phyloP scores from a whole-genome alignment of 2,797 vertebrate genomes.

The Furcifer pardalis region DNA sequence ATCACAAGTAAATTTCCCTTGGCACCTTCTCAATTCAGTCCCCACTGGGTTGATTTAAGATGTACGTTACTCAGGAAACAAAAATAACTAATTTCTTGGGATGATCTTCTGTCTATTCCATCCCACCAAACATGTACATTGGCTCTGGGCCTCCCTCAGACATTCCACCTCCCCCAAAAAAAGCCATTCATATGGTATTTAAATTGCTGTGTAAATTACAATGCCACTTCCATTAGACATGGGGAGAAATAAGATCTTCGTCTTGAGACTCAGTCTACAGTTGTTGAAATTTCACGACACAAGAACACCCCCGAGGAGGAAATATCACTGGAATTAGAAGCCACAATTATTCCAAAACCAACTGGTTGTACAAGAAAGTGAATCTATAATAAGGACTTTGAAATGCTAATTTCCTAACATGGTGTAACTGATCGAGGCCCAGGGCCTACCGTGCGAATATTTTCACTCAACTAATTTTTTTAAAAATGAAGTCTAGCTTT shows the following conservation, averaged over 20 bases:
- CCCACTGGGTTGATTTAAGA: neutral
- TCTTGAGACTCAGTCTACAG: constrained; percentile 55
- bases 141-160: constrained; percentile 54
- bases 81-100: neutral
- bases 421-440: constrained; percentile 1
- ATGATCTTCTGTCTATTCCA: neutral
- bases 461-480: neutral
- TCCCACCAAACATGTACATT: constrained; percentile 39
- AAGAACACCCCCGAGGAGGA: constrained; percentile 65
- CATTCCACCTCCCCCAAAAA: constrained; percentile 43
- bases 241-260: constrained; percentile 62
- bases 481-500: neutral
- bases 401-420: neutral
- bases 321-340: constrained; percentile 65
- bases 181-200: constrained; percentile 45
- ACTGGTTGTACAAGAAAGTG: neutral
- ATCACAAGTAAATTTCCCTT: neutral
- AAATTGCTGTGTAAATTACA: constrained; percentile 56
- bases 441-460: neutral
- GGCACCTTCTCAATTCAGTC: constrained; percentile 21
- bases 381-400: neutral
- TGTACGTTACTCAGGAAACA: constrained; percentile 20
- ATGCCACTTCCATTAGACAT: constrained; percentile 54
- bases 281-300: constrained; percentile 62
- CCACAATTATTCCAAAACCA: constrained; percentile 59